These are phyloP conservation scores for Petrolisthes manimaculis DNA, from an alignment of 2,888 invertebrate species.

Conservation along the genomic window DNA sequence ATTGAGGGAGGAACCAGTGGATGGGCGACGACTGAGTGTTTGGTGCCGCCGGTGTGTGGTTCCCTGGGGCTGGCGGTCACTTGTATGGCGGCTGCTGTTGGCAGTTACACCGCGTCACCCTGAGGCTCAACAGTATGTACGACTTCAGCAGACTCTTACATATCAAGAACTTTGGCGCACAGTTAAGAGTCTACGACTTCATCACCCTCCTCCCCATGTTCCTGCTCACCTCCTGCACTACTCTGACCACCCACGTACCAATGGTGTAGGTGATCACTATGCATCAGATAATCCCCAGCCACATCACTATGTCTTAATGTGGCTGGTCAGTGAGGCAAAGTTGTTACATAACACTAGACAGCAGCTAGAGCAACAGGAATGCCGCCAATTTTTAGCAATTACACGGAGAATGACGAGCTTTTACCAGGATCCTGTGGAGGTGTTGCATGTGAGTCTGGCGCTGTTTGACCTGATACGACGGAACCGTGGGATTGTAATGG, in stretches of 20 bases:
- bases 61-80: slow-evolving; percentile 82
- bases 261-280: slow-evolving; percentile 1
- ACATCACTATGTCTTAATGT: slow-evolving; percentile 56
- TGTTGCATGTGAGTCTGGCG: slow-evolving; percentile 50
- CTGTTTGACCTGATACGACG: slow-evolving; percentile 35
- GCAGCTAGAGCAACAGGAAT: slow-evolving; percentile 37
- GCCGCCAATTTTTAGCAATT: slow-evolving; percentile 44
- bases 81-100: slow-evolving; percentile 88
- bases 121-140: slow-evolving; percentile 57
- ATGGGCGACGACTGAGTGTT: slow-evolving; percentile 83
- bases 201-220: background rate
- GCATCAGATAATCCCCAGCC: slow-evolving; percentile 26
- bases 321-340: slow-evolving; percentile 55
- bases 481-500: slow-evolving; percentile 25
- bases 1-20: slow-evolving; percentile 86
- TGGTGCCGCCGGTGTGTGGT: slow-evolving; percentile 88
- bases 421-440: slow-evolving; percentile 52
- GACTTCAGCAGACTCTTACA: slow-evolving; percentile 47
- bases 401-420: slow-evolving; percentile 36
- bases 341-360: slow-evolving; percentile 38
- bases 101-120: slow-evolving; percentile 72
- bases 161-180: slow-evolving; percentile 54
- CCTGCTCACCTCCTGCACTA: background rate
- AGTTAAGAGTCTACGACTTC: slow-evolving; percentile 27
- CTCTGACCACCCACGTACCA: background rate